phyloP scores from a whole-genome alignment of 2,888 invertebrate species.

The Phasia obesa region DNA sequence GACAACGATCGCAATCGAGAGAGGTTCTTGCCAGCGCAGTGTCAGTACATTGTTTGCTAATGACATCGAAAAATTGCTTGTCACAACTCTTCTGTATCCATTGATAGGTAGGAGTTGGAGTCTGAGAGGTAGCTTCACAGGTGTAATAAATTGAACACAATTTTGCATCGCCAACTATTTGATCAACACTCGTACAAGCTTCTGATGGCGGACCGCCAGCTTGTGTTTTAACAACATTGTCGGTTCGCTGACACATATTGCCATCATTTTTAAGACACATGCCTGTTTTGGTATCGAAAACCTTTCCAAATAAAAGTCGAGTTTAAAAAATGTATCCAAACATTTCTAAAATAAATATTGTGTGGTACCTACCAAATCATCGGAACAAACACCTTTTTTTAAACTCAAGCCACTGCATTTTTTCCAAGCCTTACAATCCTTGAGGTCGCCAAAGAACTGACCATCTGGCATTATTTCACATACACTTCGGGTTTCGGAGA shows the following conservation, averaged over 20 bases:
- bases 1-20: conserved; percentile 73
- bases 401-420: conserved; percentile 27
- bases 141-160: conserved; percentile 48
- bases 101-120: not conserved
- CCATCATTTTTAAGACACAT: conserved; percentile 64
- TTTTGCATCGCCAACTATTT: conserved; percentile 21
- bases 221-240: conserved; percentile 15
- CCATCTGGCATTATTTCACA: conserved; percentile 71
- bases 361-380: conserved; percentile 55
- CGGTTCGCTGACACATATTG: conserved; percentile 69
- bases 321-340: not conserved
- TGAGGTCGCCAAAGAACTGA: conserved; percentile 72
- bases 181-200: not conserved
- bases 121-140: not conserved
- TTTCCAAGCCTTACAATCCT: conserved; percentile 70
- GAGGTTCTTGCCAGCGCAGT: conserved; percentile 58
- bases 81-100: not conserved
- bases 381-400: conserved; percentile 52
- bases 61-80: conserved; percentile 39
- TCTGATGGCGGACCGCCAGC: conserved; percentile 15
- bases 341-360: not conserved
- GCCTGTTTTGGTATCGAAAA: conserved; percentile 65
- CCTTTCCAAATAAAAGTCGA: conserved; percentile 16
- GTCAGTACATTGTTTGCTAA: not conserved
- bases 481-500: conserved; percentile 27